Evolutionary conservation across 2,888 invertebrate species (phyloP).

Genomic region (Pachycephus smyrnensis): DNA sequence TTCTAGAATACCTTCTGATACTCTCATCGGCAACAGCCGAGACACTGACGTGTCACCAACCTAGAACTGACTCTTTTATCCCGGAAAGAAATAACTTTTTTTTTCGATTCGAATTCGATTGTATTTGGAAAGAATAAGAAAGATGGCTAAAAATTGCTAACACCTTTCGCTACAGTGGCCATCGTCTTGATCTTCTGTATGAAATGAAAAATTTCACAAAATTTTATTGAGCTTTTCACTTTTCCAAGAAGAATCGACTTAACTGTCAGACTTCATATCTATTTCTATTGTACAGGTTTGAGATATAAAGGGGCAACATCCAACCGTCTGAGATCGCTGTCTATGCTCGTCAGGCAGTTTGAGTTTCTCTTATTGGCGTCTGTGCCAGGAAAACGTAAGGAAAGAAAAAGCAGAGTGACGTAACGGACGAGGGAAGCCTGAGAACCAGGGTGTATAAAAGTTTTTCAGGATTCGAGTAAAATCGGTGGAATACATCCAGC

Average conservation of each 20-base stretch:
- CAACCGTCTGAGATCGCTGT: neutral
- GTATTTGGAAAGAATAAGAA: neutral
- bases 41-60: neutral
- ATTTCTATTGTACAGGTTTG: neutral
- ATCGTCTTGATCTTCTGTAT: neutral
- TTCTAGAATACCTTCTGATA: neutral
- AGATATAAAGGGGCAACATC: neutral
- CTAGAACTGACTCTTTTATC: neutral
- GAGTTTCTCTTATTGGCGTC: neutral
- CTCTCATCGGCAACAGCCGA: neutral
- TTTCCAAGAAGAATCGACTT: neutral
- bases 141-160: neutral
- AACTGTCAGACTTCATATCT: neutral
- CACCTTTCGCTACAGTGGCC: neutral
- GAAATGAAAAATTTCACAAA: neutral
- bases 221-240: neutral
- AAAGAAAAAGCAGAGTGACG: neutral
- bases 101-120: neutral
- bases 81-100: neutral
- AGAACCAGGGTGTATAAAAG: slow-evolving; percentile 37
- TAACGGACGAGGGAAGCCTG: neutral
- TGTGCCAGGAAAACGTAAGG: neutral
- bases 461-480: slow-evolving; percentile 50
- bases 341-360: neutral
- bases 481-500: slow-evolving; percentile 28